Conservation (phyloP, 2,113 vertebrate species). For the Calidris pugnax region DNA sequence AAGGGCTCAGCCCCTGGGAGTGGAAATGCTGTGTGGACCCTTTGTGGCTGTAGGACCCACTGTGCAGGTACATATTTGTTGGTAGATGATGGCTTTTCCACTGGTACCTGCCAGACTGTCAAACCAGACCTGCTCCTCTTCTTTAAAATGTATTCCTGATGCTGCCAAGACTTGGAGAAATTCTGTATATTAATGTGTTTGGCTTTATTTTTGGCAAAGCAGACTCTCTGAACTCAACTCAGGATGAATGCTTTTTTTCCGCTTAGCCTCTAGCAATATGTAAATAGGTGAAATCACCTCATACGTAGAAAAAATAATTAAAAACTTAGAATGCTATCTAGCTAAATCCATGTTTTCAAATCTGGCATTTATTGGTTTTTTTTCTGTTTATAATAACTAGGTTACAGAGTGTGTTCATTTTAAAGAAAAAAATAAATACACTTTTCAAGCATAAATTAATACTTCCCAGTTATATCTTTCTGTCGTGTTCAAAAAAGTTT, state of each 20-base stretch:
- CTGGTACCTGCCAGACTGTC: slow-evolving; percentile 19
- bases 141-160: slow-evolving; percentile 37
- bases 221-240: slow-evolving; percentile 44
- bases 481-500: background rate
- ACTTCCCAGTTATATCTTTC: background rate
- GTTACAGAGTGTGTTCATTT: slow-evolving; percentile 1
- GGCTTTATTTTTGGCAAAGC: slow-evolving; percentile 55
- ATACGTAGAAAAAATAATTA: slow-evolving; percentile 54
- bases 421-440: slow-evolving; percentile 7
- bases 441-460: slow-evolving; percentile 24
- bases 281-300: slow-evolving; percentile 65
- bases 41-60: background rate
- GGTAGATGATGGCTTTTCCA: slow-evolving; percentile 17
- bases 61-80: background rate
- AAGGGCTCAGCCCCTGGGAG: background rate
- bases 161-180: background rate
- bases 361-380: background rate
- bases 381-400: slow-evolving; percentile 40
- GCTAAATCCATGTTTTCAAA: slow-evolving; percentile 17
- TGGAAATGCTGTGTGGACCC: background rate
- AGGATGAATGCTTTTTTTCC: background rate
- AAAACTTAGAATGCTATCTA: slow-evolving; percentile 34
- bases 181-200: slow-evolving; percentile 21
- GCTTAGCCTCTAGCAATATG: slow-evolving; percentile 37
- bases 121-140: slow-evolving; percentile 26